phyloP scores from a whole-genome alignment of 2,113 vertebrate species.

The Zapus hudsonius region DNA sequence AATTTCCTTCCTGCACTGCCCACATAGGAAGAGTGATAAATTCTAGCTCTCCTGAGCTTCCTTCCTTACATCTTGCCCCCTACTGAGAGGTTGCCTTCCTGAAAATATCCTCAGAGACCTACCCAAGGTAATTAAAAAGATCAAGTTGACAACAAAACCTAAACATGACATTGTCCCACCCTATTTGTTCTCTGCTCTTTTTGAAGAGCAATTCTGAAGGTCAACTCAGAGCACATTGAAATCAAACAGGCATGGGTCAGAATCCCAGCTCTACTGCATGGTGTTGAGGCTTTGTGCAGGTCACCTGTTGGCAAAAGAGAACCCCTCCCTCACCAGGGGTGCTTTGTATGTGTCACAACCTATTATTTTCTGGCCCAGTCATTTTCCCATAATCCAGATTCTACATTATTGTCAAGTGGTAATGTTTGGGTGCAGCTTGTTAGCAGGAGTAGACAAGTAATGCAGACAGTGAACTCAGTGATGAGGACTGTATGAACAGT shows the following conservation, averaged over 20 bases:
- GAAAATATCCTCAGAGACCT: no score
- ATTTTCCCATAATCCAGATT: not conserved
- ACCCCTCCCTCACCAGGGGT: no score
- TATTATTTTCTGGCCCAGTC: not conserved
- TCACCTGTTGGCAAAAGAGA: fast-evolving
- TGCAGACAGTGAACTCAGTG: not conserved
- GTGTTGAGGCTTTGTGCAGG: not conserved
- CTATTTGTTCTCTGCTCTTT: not conserved
- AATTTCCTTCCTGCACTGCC: no score
- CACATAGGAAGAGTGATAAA: no score
- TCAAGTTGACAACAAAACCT: no score
- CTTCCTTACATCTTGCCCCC: no score
- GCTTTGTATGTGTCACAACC: not conserved
- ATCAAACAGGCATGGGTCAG: not conserved
- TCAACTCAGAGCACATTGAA: not conserved
- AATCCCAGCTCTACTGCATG: not conserved
- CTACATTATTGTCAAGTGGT: not conserved
- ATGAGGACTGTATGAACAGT: not conserved
- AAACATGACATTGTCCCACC: fast-evolving
- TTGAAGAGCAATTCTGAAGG: not conserved
- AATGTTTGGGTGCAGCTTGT: not conserved
- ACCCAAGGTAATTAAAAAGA: no score
- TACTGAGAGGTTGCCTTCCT: no score
- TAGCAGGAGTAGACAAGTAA: not conserved
- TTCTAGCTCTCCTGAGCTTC: no score